Evolutionary conservation across 2,113 vertebrate genomes (phyloP), one percentile per base, ranked within the genome.

Genomic region (Macquaria australasica): DNA sequence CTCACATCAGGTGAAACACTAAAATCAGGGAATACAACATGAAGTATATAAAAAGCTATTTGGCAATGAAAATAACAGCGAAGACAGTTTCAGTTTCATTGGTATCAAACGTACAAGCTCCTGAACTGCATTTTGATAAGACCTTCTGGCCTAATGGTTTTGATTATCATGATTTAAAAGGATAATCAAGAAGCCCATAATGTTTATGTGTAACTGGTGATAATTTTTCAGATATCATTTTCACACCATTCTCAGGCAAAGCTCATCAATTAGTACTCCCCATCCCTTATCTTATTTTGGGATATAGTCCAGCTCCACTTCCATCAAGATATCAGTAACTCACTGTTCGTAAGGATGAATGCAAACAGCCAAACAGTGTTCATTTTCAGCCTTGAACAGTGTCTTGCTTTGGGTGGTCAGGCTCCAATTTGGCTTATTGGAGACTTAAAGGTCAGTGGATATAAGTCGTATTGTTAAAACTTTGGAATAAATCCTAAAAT

Each of bases 401-500:
- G 21, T 56, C 23, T 43, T 55, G 31, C 18, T 75, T 53, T 37
- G 12, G 23, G 18, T 67, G 12, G 16, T 31, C 45, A 14, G 16
- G 37, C 16, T 68, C 12, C 7, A 43, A 45, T 76, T 10, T 48
- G 62, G 3, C 18, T 68, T 9, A 20, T 9, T 15, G 10, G n/a
- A 50, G 28, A 67, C 18, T 45, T 21, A 51, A 73, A 85, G 79
- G 71, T 87, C 60, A 64, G 5, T 20, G 23, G 20, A 50, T 58
- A 20, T 41, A 39, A 67, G 50, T 20, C 16, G 16, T 25, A 45
- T 34, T 68, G 20, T 50, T 69, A 34, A 28, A 8, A 16, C 66
- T 72, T 39, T 39, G 15, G 21, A 81, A 81, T 51, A 67, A 82
- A 83, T 83, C 15, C 56, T 83, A 76, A 84, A 86, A 85, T 39